These are phyloP conservation scores for rabbit (Oryctolagus cuniculus) DNA, from an alignment of 2,113 vertebrate genomes.

Conservation along the genomic window DNA sequence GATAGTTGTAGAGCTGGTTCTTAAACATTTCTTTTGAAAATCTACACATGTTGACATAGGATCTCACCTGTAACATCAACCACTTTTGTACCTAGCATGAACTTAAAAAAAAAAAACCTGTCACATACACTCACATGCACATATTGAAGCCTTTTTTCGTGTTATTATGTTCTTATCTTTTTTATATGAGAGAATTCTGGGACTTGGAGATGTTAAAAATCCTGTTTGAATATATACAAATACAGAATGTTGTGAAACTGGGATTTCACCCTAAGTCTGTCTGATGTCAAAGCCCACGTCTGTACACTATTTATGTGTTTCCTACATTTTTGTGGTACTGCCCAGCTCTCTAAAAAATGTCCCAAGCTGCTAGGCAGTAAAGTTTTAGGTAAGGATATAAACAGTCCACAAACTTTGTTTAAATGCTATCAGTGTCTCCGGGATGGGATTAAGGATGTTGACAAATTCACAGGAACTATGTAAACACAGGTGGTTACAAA, in stretches of 20 bases:
- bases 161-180: neutral
- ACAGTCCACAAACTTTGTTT: conserved; percentile 17
- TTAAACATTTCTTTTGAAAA: neutral
- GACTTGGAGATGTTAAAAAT: neutral
- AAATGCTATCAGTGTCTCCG: neutral
- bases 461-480: conserved; percentile 9
- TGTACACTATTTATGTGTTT: neutral
- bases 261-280: neutral
- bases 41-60: neutral
- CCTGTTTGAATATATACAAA: neutral
- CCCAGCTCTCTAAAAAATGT: neutral
- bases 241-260: neutral
- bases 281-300: neutral
- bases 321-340: neutral
- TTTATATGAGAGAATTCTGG: neutral
- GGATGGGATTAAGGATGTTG: neutral
- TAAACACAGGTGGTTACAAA: neutral
- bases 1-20: neutral
- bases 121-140: neutral
- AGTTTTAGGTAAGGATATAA: neutral
- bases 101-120: neutral
- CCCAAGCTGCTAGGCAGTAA: neutral
- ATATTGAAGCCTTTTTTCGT: neutral
- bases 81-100: neutral
- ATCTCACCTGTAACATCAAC: neutral